Evolutionary conservation across 2,888 invertebrate species (phyloP), one percentile per base, ranked within the genome.

Genomic region (Polydrusus pterygomalis): DNA sequence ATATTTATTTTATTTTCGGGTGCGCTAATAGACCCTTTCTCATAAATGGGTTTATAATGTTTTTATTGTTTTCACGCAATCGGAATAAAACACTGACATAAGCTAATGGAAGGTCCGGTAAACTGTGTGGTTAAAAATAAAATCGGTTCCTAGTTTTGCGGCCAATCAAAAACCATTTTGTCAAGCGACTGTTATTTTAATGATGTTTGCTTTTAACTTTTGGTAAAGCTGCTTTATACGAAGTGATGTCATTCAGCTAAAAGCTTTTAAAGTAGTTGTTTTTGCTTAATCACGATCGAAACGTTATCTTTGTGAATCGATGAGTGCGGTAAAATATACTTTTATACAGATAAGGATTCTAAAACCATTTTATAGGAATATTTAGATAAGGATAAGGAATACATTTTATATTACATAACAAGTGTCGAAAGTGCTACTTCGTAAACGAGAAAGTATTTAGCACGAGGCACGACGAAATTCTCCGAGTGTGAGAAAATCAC

Each of bases 161-260:
- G 38, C 38, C 17, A 60, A 60, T 60, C 18, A 60, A 60, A 60
- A 38, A 60, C 38, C 58, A 47, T 70, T 62, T 69, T 70, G 45
- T 49, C 45, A 67, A 70, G 62, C 30, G 62, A 38, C 70, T 70
- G 70, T 62, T 70, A 70, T 62, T 70, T 49, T 70, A 70, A 70
- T 62, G 38, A 62, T 70, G 70, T 70, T 70, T 70, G 60, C 49
- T 62, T 70, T 62, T 62, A 62, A 70, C 70, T 70, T 62, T 70
- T 10, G 34, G 38, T 38, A 40, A 60, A 60, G 38, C 58, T 11
- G 38, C 34, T 60, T 60, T 54, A 54, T 25, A n/a, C n/a, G 30
- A 30, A 54, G 11, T 54, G 34, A 34, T 34, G 54, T 30, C 30
- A 25, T 10, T n/a, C 13, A 54, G 54, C 30, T 60, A 60, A 60